Evolutionary conservation across 2,113 vertebrate species (phyloP).

Genomic region (Eptesicus fuscus): DNA sequence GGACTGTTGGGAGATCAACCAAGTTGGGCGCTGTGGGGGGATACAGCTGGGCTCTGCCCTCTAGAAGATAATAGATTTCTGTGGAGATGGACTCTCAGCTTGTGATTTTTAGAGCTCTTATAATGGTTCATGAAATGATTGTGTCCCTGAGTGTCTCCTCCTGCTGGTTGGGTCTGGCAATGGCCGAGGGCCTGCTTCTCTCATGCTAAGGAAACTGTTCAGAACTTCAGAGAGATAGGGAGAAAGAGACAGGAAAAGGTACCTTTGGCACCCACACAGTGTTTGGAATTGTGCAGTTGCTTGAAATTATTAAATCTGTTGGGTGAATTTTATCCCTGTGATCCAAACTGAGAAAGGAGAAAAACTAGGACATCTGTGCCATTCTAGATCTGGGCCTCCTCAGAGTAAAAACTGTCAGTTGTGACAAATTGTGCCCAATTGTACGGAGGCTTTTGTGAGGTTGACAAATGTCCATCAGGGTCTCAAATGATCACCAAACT

Average conservation of each 20-base stretch:
- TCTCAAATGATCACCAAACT: conserved; percentile 40
- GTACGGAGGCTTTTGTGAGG: conserved; percentile 42
- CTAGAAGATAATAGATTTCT: background rate
- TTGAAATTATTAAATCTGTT: background rate
- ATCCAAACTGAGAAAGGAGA: background rate
- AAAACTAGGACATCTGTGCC: conserved; percentile 31
- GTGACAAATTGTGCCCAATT: conserved; percentile 57
- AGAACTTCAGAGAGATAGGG: background rate
- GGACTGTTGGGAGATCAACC: no score
- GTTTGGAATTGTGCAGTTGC: background rate
- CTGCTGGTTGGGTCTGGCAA: background rate
- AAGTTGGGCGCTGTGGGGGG: background rate
- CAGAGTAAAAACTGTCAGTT: conserved; percentile 36
- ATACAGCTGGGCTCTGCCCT: background rate
- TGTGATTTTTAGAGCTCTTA: background rate
- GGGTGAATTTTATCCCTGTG: background rate
- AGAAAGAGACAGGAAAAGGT: background rate
- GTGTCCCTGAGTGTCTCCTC: background rate
- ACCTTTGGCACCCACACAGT: background rate
- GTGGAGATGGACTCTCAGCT: background rate
- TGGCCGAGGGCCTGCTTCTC: background rate
- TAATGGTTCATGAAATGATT: background rate
- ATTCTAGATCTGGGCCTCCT: background rate
- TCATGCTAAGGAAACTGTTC: background rate
- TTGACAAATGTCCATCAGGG: conserved; percentile 43